Percentiles rank a stretch among this genome's conserved stretches.
phyloP scores from a whole-genome alignment of 2,888 invertebrate species.

The Acrocyrtus sp. region DNA sequence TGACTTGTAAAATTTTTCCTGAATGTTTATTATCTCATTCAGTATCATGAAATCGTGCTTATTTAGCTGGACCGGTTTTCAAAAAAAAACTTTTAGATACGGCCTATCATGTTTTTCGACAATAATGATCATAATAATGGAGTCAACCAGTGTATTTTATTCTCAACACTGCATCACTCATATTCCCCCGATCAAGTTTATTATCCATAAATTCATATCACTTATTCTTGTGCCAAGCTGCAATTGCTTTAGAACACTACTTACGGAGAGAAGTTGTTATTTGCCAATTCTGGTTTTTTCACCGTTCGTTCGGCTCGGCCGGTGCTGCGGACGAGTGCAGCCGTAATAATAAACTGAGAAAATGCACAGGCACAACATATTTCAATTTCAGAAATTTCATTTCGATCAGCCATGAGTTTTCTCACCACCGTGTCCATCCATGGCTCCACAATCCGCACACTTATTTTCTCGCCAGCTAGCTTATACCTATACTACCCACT shows the following conservation, averaged over 20 bases:
- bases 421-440: too few relatives aligned
- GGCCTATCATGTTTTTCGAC: slow-evolving; percentile 45
- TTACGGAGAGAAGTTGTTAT: slow-evolving; percentile 5
- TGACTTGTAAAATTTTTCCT: slow-evolving; percentile 16
- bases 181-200: slow-evolving; percentile 37
- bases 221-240: slow-evolving; percentile 45
- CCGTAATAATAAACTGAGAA: too few relatives aligned
- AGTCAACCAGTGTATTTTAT: slow-evolving; percentile 46
- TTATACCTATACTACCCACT: neutral
- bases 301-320: too few relatives aligned
- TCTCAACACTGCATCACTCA: slow-evolving; percentile 50
- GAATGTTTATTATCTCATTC: slow-evolving; percentile 32
- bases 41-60: slow-evolving; percentile 46
- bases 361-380: too few relatives aligned
- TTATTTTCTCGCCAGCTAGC: too few relatives aligned
- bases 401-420: too few relatives aligned
- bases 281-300: slow-evolving; percentile 30
- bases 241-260: slow-evolving; percentile 11
- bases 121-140: slow-evolving; percentile 51
- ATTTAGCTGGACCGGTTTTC: slow-evolving; percentile 46
- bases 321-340: too few relatives aligned
- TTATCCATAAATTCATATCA: slow-evolving; percentile 42
- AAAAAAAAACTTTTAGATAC: slow-evolving; percentile 14
- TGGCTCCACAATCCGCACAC: too few relatives aligned
- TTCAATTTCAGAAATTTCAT: too few relatives aligned